Evolutionary conservation across 2,797 vertebrate species (phyloP), one percentile per base, ranked within the genome.

Genomic region (Xerus rutilus): DNA sequence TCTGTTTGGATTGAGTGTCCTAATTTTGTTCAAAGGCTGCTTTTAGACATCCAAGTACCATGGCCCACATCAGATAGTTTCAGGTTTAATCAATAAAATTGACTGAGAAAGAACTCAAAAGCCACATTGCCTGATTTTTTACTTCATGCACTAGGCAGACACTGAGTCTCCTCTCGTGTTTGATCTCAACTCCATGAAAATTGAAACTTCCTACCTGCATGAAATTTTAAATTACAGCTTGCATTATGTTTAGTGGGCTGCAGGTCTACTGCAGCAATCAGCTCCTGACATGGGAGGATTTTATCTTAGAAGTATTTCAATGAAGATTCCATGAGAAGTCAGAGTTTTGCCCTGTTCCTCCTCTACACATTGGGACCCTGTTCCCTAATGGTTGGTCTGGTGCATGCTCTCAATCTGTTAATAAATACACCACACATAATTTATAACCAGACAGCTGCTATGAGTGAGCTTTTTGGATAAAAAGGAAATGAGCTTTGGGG

Each of bases 171-270:
- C 0, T 87, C 72, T 91, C 78, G n/a, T 13, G 11, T 89, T 45
- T 96, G 86, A 97, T 98, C 96, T 76, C 10, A 39, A 23, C 92
- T 96, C 54, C 84, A 43, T 82, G 45, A 76, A 97, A 96, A 21
- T 6, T 30, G 62, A 84, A 95, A 94, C 57, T 97, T 21, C 20
- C 86, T 49, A 85, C 73, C 93, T 94, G n/a, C 45, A 79, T 96
- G 72, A 95, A 89, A 98, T 96, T 96, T 98, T 96, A 97, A 97
- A 97, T 97, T 93, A 74, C 10, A 39, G 9, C 96, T 87, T 79
- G 15, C 13, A 12, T 72, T 77, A 11, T 73, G 84, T 81, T 88
- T 94, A 91, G 54, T 59, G 62, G 72, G n/a, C 52, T 93, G 23
- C 43, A n/a, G 95, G 91, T 49, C 91, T 57, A 91, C 64, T 49